Base-by-base conservation (phyloP, 2,888 invertebrate species). In the Mamestra brassicae region DNA sequence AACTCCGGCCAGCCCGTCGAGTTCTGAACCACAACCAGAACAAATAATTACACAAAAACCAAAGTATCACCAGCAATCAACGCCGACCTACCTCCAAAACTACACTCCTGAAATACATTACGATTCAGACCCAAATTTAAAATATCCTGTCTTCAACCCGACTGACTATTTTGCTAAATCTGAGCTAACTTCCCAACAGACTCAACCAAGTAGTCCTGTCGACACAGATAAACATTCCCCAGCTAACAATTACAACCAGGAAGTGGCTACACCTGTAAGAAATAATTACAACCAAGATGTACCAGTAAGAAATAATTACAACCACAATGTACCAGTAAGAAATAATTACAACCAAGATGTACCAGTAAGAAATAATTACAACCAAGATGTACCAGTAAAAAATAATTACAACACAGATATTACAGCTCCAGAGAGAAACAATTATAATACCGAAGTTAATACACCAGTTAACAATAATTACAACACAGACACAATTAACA, bases 71-170 rank as follows among this genome's bases (percentile, higher is more conserved):
- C 92, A 92, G 74, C 90, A 92, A 54, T 89, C 93, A 15, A 89
- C 94, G 4, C 94, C 93, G 17, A 92, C 89, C 80, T 95, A 95
- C 81, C 83, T 91, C 54, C 95, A 95, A 87, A 94, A 91, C 76
- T 95, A 95, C 78, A 91, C 90, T 15, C 96, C 95, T 26, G 96
- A 96, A 92, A 94, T 95, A 76, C 95, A 96, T 73, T 94, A 95
- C 65, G 92, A 94, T 84, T 91, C 94, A 42, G 88, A 90, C 45
- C 91, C 90, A 62, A 92, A 91, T 76, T 85, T 92, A 58, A 93
- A 93, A 89, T 93, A 92, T 76, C 92, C 94, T 2, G 85, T 85
- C 36, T 94, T 92, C 70, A 93, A 93, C 73, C 87, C 89, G 4
- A 93, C 93, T 69, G 92, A 93, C 55, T 93, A 93, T 68, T 84